A percentile compares a stretch with the other conserved stretches of the same genome.
Conservation (phyloP, 2,888 invertebrate species). For the Drosophila falleni region DNA sequence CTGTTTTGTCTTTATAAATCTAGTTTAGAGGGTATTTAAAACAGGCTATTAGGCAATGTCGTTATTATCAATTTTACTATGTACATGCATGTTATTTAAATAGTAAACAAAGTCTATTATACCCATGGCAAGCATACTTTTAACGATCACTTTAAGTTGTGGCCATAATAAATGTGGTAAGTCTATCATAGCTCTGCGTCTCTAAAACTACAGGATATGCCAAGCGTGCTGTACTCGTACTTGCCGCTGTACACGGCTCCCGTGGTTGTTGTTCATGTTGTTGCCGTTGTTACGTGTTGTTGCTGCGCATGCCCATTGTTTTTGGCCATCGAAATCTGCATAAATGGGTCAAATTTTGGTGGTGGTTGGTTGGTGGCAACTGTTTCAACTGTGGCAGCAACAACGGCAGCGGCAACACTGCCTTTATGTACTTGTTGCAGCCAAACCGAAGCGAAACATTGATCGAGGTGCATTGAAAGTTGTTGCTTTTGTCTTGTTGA, state of each 20-base stretch:
- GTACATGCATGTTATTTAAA: too few relatives aligned
- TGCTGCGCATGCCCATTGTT: conserved; percentile 66
- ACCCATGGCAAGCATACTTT: too few relatives aligned
- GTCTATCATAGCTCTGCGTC: neutral
- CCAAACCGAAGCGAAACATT: conserved; percentile 36
- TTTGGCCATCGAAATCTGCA: conserved; percentile 69
- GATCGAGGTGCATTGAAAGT: conserved; percentile 54
- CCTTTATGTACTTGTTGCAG: conserved; percentile 74
- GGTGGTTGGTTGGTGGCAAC: conserved; percentile 3
- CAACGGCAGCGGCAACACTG: conserved; percentile 44
- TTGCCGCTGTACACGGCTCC: conserved; percentile 62
- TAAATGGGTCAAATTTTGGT: conserved; percentile 74
- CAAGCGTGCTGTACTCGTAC: conserved; percentile 64
- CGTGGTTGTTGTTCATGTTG: conserved; percentile 37
- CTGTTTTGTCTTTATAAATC: neutral
- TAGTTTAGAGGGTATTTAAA: conserved; percentile 21
- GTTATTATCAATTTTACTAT: too few relatives aligned
- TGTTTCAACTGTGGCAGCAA: conserved; percentile 18
- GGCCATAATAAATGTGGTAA: neutral
- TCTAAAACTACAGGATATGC: conserved; percentile 32
- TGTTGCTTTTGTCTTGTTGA: conserved; percentile 19
- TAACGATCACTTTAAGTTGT: too few relatives aligned
- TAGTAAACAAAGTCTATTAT: too few relatives aligned
- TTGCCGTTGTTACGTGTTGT: conserved; percentile 26
- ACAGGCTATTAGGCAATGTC: too few relatives aligned